Conservation (phyloP, 2,888 invertebrate species). For the Acleris laterana region DNA sequence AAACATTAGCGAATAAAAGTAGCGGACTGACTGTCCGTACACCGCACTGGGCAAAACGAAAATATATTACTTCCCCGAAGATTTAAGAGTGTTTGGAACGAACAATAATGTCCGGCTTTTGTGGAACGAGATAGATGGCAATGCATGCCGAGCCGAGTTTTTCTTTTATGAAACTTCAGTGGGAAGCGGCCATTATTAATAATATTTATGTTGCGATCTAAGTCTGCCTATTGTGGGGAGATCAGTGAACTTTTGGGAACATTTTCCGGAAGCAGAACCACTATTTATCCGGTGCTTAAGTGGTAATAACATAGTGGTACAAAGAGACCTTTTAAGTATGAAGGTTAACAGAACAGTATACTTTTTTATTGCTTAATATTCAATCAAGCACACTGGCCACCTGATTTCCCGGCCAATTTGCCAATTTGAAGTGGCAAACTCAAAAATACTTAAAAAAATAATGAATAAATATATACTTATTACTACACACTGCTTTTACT, state of each 20-base stretch:
- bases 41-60: slow-evolving; percentile 84
- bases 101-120: slow-evolving; percentile 86
- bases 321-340: background rate
- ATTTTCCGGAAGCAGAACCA: slow-evolving; percentile 52
- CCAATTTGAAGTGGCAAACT: no score
- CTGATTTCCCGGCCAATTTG: no score
- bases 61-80: slow-evolving; percentile 85
- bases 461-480: no score
- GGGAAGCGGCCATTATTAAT: slow-evolving; percentile 72
- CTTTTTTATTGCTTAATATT: no score
- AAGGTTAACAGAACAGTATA: background rate
- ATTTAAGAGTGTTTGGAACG: slow-evolving; percentile 85
- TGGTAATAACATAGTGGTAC: slow-evolving; percentile 10
- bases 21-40: slow-evolving; percentile 72
- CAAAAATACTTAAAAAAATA: no score
- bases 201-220: slow-evolving; percentile 72
- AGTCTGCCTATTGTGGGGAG: slow-evolving; percentile 63
- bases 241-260: slow-evolving; percentile 61
- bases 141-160: slow-evolving; percentile 82
- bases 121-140: slow-evolving; percentile 85
- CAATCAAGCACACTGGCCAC: no score
- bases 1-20: slow-evolving; percentile 79
- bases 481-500: no score
- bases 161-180: slow-evolving; percentile 82
- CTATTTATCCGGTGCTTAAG: slow-evolving; percentile 24